A percentile compares a stretch with the other conserved stretches of the same genome.
Evolutionary conservation across 2,888 invertebrate genomes (phyloP).

Genomic region (Clostera curtula): DNA sequence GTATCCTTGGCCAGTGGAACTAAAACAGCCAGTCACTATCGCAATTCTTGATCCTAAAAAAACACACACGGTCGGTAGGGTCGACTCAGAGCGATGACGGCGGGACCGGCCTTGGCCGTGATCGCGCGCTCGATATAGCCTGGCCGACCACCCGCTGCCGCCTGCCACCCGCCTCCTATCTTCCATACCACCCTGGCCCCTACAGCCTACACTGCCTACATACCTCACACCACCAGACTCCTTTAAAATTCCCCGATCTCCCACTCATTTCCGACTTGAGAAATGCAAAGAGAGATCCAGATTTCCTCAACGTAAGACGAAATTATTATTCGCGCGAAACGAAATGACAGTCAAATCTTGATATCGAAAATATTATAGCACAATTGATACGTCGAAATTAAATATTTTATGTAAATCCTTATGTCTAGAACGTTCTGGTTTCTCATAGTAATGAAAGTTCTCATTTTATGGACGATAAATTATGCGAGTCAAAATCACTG

Average conservation of each 20-base stretch:
- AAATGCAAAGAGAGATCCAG: slow-evolving; percentile 4
- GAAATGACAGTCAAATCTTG: too few species aligned
- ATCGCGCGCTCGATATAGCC: slow-evolving; percentile 72
- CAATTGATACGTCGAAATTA: too few species aligned
- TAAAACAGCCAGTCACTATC: too few species aligned
- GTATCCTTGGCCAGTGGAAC: too few species aligned
- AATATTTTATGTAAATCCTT: too few species aligned
- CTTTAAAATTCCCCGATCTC: slow-evolving; percentile 34
- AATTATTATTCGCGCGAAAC: too few species aligned
- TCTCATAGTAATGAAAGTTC: too few species aligned
- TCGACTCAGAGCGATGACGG: slow-evolving; percentile 41
- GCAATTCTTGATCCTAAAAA: too few species aligned
- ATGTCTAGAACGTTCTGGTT: too few species aligned
- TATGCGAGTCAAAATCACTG: slow-evolving; percentile 16
- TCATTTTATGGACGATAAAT: too few species aligned
- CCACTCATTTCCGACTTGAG: slow-evolving; percentile 33
- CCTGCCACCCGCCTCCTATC: slow-evolving; percentile 27
- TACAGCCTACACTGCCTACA: slow-evolving; percentile 21
- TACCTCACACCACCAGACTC: slow-evolving; percentile 30
- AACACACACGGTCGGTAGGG: slow-evolving; percentile 35
- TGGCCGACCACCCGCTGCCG: slow-evolving; percentile 33
- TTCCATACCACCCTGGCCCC: slow-evolving; percentile 21
- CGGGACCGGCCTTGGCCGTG: slow-evolving; percentile 68
- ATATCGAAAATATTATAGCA: too few species aligned
- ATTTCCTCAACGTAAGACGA: too few species aligned